Evolutionary conservation across 1,140 invertebrate species (phyloP), one percentile per base, ranked within the genome.

Genomic region (Pararge aegeria): DNA sequence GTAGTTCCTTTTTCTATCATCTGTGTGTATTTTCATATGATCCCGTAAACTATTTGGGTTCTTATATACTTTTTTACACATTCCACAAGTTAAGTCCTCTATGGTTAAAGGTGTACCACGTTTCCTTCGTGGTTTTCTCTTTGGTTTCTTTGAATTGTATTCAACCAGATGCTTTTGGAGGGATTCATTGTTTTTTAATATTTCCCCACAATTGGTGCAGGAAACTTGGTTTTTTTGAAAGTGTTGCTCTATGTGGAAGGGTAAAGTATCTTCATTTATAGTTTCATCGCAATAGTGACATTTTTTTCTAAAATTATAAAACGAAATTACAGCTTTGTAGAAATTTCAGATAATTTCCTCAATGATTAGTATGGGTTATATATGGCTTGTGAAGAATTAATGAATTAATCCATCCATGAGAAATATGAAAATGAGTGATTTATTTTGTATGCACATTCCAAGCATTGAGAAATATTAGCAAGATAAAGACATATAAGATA

Each of bases 31-130:
- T 40, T 79, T 71, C 51, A 82, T 63, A 42, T 89, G 86, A 6
- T 75, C 72, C 9, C 67, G 60, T 27, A 89, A 59, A 20, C 73
- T 83, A 4, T 75, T 76, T 20, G 73, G 73, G 18, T 70, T 76
- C 50, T 80, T 82, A 27, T 80, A 89, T 0, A 71, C 66, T 42
- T 87, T 89, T 46, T 84, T 72, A 53, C 86, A 89, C 2, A 84
- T 49, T 38, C 74, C 44, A 48, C 85, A 88, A 13, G 76, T 80
- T 9, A 80, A 52, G 42, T 78, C 73, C 7, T 77, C 70, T 37
- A 67, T 59, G 46, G 68, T 70, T n/a, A 73, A 56, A 12, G 75
- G 75, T 0, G 73, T 75, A 2, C 75, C 75, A 6, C 73, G 66
- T 54, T 78, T 78, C 19, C 73, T 67, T 1, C 73, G 53, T 0